A percentile compares a stretch with the other conserved stretches of the same genome.
Conservation (phyloP, 2,888 invertebrate species). For the Chloromyia formosa region DNA sequence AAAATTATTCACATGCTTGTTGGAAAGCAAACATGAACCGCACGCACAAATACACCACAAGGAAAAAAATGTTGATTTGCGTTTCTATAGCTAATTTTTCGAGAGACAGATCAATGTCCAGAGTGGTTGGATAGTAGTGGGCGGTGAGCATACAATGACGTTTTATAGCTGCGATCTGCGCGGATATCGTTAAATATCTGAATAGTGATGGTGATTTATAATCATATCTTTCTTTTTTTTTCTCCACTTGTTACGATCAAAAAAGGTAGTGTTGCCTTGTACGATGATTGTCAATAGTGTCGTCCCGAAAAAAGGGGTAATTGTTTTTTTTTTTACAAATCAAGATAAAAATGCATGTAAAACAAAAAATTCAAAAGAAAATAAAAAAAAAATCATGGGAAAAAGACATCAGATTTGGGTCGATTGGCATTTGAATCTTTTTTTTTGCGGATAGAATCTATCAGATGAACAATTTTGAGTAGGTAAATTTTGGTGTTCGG, state of each 20-base stretch:
- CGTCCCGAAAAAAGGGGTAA: too few relatives aligned
- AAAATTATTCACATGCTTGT: too few relatives aligned
- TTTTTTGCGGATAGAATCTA: too few relatives aligned
- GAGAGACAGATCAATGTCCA: constrained; percentile 25
- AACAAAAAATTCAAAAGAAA: too few relatives aligned
- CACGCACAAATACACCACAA: too few relatives aligned
- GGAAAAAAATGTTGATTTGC: neutral
- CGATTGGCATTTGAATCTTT: too few relatives aligned
- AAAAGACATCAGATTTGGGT: too few relatives aligned
- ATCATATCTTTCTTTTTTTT: neutral
- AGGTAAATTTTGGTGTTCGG: too few relatives aligned
- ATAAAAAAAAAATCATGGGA: neutral
- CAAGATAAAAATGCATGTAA: neutral
- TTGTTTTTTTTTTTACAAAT: too few relatives aligned
- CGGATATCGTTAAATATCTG: constrained; percentile 27
- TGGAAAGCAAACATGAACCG: too few relatives aligned
- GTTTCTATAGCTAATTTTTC: neutral
- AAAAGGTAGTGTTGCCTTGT: neutral
- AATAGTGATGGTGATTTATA: constrained; percentile 11
- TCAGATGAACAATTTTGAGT: too few relatives aligned
- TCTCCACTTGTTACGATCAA: neutral
- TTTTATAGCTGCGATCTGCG: neutral
- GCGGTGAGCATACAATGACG: neutral
- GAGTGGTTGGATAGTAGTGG: neutral
- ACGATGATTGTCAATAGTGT: constrained; percentile 10